Base-by-base conservation (phyloP, 2,797 vertebrate genomes). In the Perodicticus potto region DNA sequence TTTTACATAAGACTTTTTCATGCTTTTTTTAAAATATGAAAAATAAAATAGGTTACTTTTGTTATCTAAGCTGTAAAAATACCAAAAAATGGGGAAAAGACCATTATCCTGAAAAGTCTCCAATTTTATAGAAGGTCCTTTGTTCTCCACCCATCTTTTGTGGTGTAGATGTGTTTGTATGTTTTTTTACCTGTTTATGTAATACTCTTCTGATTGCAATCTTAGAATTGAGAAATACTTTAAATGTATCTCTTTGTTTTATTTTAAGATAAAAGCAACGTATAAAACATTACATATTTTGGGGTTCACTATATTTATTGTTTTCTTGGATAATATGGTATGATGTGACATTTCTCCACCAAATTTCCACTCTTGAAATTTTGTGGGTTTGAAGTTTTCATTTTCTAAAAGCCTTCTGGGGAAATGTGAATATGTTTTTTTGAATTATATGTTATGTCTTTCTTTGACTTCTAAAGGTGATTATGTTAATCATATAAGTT, bases 21-120 rank as follows among this genome's bases (percentile, higher is more conserved):
- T 96, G 59, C 43, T 4, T 97, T 95, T 97, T 96, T 70, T 32
- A 91, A 65, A 95, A 96, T 91, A 94, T 93, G 17, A 96, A 27
- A 94, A 97, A 94, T 97, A 29, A 94, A 97, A 94, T 97, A 93
- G 89, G 37, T 93, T 96, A 95, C 95, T 97, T 98, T 97, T 95
- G 53, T 87, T 95, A 93, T 88, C 9, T 91, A 97, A 81, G 22
- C 86, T 5, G 17, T 96, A 98, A 93, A 98, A 96, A 88, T 65
- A 97, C 92, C 59, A 97, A 97, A 96, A 43, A 9, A 43, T 63
- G 65, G 97, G 95, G 49, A 97, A 55, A 94, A 61, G 95, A n/a
- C 55, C 96, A 67, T 97, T 95, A 97, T 84, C 59, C 34, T 96
- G 53, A 63, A 97, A 96, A 97, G 67, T 94, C 7, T 20, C 67